A percentile compares a stretch with the other conserved stretches of the same genome.
Evolutionary conservation across 2,888 invertebrate genomes (phyloP).

Genomic region (Aphidoletes aphidimyza): DNA sequence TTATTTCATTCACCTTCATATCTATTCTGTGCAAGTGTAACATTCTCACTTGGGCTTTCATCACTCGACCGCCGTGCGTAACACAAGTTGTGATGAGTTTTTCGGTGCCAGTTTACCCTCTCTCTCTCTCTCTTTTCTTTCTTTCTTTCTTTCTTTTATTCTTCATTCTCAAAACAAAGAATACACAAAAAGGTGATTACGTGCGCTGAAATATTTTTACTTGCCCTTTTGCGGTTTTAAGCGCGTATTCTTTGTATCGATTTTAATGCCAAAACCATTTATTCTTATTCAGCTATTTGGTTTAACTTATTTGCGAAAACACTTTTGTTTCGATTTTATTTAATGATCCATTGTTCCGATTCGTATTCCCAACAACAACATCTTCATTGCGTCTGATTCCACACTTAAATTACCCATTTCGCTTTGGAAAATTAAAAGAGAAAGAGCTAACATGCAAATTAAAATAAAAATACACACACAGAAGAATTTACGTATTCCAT

Average conservation of each 20-base stretch:
- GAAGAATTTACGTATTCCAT: neutral
- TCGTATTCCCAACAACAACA: neutral
- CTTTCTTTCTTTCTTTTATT: neutral
- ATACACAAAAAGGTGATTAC: too few species aligned
- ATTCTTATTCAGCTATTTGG: constrained; percentile 6
- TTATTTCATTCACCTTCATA: neutral
- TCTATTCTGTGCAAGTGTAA: neutral
- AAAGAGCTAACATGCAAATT: neutral
- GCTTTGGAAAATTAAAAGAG: neutral
- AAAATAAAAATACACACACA: neutral
- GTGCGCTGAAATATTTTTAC: neutral
- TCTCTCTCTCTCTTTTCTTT: neutral
- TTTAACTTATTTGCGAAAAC: constrained; percentile 5
- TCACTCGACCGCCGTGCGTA: neutral
- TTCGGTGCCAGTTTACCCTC: neutral
- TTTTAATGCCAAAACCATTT: constrained; percentile 24
- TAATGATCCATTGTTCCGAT: constrained; percentile 2
- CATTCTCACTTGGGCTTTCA: too few species aligned
- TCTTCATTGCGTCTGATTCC: neutral
- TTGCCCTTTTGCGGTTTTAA: constrained; percentile 23
- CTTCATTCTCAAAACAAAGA: neutral
- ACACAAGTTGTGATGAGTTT: neutral
- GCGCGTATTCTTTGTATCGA: constrained; percentile 24
- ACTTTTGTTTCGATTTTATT: neutral
- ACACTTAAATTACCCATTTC: neutral